A percentile compares a stretch with the other conserved stretches of the same genome.
Conservation (phyloP, 2,113 vertebrate genomes). For the Turnix velox region DNA sequence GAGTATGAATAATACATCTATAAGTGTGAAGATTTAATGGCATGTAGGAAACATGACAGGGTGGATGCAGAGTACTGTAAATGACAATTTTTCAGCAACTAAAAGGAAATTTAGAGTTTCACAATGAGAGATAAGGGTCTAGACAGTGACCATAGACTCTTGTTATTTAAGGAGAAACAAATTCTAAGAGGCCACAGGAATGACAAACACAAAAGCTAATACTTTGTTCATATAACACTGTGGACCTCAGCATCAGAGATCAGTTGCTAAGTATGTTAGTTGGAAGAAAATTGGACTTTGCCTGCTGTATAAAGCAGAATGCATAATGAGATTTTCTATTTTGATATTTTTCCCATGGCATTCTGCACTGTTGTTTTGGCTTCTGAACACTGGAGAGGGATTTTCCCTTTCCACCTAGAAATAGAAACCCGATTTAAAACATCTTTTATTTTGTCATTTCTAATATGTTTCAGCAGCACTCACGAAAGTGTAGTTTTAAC, state of each 20-base stretch:
- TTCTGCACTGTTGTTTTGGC: neutral
- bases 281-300: neutral
- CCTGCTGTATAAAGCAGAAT: neutral
- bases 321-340: neutral
- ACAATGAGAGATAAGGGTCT: neutral
- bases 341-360: neutral
- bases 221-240: neutral
- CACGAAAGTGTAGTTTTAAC: neutral
- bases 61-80: neutral
- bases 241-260: neutral
- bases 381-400: neutral
- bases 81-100: neutral
- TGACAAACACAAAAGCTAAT: neutral
- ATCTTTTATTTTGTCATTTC: neutral
- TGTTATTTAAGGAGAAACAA: neutral
- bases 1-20: neutral
- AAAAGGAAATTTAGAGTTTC: neutral
- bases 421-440: neutral
- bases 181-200: neutral
- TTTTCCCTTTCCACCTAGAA: neutral
- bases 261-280: neutral
- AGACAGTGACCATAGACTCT: neutral
- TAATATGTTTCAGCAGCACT: neutral
- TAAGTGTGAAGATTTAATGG: constrained; percentile 1
- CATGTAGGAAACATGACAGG: neutral